Base-by-base conservation (phyloP, 1,140 invertebrate species). In the Pollicipes pollicipes region DNA sequence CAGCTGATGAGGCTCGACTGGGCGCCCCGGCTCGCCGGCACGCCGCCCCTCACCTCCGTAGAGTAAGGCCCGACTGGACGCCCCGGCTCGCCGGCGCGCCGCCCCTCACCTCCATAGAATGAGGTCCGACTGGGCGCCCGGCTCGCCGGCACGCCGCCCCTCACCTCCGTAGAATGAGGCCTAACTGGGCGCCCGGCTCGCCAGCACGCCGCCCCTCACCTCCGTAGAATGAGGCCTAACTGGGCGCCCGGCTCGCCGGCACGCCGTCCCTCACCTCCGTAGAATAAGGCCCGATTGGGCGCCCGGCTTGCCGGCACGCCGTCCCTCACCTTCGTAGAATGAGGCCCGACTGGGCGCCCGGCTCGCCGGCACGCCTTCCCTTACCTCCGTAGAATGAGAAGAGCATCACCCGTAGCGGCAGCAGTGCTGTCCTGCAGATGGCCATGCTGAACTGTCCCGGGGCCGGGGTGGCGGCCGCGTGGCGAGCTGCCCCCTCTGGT, bases 361-460 rank as follows among this genome's bases (percentile, higher is more conserved):
- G 17, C 35, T 35, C 30, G 29, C 13, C 28, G 2, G 69, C 68
- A 13, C 2, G 70, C 68, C 35, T 24, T 21, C 4, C 13, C 30
- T 71, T 71, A 72, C 71, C 71, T 72, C 71, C 71, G 70, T 72
- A 72, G n/a, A 31, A 32, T 6, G 58, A 69, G 67, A 72, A 72
- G 27, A 72, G 68, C 28, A 70, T 64, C 68, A 72, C 24, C 30
- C 70, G 69, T 24, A 72, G 68, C 8, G 58, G 29, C 30, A 72
- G 29, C 27, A 72, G 37, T 27, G 35, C 27, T 21, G 13, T 24
- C 45, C 70, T 72, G 66, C 69, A 30, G 68, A 70, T 28, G 29
- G 71, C 30, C 71, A 72, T 72, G 35, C n/a, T n/a, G n/a, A n/a
- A n/a, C n/a, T n/a, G n/a, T n/a, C n/a, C n/a, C n/a, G n/a, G n/a